Base-by-base conservation (phyloP, 2,888 invertebrate genomes). In the Hyalella azteca region DNA sequence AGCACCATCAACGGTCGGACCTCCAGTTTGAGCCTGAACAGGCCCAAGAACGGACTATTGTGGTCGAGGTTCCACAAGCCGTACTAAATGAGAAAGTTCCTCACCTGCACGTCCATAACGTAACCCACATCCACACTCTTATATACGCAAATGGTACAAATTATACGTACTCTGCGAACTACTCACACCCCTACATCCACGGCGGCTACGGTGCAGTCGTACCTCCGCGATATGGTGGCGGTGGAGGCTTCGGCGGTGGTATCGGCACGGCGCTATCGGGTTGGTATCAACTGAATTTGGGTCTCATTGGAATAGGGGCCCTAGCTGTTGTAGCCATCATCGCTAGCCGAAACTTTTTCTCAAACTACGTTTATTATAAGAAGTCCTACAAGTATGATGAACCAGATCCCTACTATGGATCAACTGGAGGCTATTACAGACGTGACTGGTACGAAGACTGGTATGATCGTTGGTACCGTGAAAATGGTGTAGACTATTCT, bases 361-460 rank as follows among this genome's bases (percentile, higher is more conserved):
- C 66, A 36, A 66, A 66, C 19, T 66, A 66, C 39, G 66, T 66
- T 36, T 66, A 66, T 19, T 36, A 66, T 36, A 66, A 66, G 39
- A 66, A 66, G 36, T 66, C 66, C 19, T 45, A 9, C 45, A 36
- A 66, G 36, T 32, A 36, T 36, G 36, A 32, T 4, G n/a, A 19
- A 29, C 66, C 13, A 29, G 29, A 66, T 36, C 29, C 22, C n/a
- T 22, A 66, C 36, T 66, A 66, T 36, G 66, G 29, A 5, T 29
- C 66, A 1, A 36, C 22, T 36, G 66, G 66, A 66, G 66, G 66
- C 22, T 66, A 66, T 36, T 66, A 66, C 39, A 32, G 66, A 36
- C n/a, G 66, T 11, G 19, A 66, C n/a, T 66, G 66, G 66, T 66
- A 66, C 36, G 66, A 66, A n/a, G 66, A 66, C 4, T 66, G 66